Percentiles rank a stretch among this genome's conserved stretches.
Conservation (phyloP, 92 coral and sea anemone species). For the Paragorgia papillata region DNA sequence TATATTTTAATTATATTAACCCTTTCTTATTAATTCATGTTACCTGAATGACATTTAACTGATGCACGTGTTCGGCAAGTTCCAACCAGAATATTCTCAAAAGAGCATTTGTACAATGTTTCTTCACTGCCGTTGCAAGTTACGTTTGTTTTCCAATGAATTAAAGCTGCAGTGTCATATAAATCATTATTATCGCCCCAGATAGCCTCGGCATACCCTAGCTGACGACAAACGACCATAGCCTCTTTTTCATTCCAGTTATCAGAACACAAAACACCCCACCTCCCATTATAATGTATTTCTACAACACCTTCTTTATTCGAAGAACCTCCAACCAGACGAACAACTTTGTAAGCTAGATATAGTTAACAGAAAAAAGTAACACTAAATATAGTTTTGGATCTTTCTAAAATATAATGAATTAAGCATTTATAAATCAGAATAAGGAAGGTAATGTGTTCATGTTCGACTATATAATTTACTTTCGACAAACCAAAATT, state of each 20-base stretch:
- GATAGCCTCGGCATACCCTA: neutral
- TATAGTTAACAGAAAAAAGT: neutral
- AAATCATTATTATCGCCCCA: neutral
- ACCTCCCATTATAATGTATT: slow-evolving; percentile 15
- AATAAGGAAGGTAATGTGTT: too few species aligned
- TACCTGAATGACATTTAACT: slow-evolving; percentile 10
- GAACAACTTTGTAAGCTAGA: neutral
- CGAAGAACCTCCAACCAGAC: slow-evolving; percentile 1
- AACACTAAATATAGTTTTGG: too few species aligned
- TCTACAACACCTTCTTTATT: slow-evolving; percentile 3
- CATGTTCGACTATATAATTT: too few species aligned
- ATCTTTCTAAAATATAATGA: too few species aligned
- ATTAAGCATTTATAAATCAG: too few species aligned
- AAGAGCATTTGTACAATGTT: neutral
- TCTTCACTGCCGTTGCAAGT: neutral
- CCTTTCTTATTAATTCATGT: too few species aligned
- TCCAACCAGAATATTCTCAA: neutral
- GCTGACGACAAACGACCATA: neutral
- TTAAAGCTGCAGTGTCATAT: neutral
- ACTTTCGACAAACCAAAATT: too few species aligned
- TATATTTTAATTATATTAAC: too few species aligned
- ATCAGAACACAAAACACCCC: slow-evolving; percentile 22
- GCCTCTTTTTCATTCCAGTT: neutral
- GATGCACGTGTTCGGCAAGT: neutral
- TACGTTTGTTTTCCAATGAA: neutral